These are phyloP conservation scores for Caenorhabditis tropicalis DNA, from an alignment of 1,140 invertebrate genomes.

Conservation along the genomic window DNA sequence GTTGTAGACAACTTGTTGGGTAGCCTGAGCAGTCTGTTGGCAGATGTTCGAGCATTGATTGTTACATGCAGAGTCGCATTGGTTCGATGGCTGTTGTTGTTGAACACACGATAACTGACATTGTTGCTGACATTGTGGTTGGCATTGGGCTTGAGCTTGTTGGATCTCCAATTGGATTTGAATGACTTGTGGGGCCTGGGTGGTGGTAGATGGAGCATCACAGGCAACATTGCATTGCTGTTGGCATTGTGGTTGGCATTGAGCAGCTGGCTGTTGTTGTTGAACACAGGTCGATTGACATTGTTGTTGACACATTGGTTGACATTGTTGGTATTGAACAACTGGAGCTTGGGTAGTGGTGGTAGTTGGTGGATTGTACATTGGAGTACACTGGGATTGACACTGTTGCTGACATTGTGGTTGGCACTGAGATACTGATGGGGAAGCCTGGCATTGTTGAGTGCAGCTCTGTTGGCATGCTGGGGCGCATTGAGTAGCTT, in stretches of 20 bases:
- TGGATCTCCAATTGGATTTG: constrained; percentile 50
- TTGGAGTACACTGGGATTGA: constrained; percentile 36
- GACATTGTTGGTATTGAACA: constrained; percentile 54
- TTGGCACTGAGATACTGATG: constrained; percentile 31
- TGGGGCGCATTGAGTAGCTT: constrained; percentile 52
- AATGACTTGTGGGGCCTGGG: constrained; percentile 44
- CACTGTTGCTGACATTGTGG: constrained; percentile 57
- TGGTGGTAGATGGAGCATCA: constrained; percentile 33
- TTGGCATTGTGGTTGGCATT: constrained; percentile 41
- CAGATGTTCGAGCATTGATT: constrained; percentile 19
- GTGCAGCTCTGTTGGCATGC: constrained; percentile 50
- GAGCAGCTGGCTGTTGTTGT: constrained; percentile 30
- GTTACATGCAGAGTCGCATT: neutral
- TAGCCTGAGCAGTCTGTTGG: constrained; percentile 19
- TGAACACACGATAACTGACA: constrained; percentile 45
- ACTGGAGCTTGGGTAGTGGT: constrained; percentile 50
- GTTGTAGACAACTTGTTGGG: constrained; percentile 9
- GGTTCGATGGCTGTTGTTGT: neutral
- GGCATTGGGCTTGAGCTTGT: constrained; percentile 34
- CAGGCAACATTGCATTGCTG: constrained; percentile 46
- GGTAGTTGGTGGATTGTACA: constrained; percentile 34
- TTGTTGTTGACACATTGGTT: constrained; percentile 51
- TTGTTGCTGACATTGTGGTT: constrained; percentile 53
- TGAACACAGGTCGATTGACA: constrained; percentile 47
- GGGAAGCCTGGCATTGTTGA: constrained; percentile 38